Percentiles rank a stretch among this genome's conserved stretches.
Conservation (phyloP, 2,888 invertebrate genomes). For the Aporophyla lueneburgensis region DNA sequence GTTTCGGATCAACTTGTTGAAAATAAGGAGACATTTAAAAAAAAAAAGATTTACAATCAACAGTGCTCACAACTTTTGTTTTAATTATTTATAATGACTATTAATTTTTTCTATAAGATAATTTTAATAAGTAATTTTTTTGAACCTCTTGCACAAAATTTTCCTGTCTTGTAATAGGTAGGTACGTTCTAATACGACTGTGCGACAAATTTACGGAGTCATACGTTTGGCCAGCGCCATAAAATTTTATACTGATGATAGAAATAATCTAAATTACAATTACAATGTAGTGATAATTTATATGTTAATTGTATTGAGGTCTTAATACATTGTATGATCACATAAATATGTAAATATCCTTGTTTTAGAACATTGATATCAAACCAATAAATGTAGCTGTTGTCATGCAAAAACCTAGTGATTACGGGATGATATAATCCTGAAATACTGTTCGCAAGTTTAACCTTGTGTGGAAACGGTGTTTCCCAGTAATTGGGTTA, state of each 20-base stretch:
- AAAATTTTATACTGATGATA: not conserved
- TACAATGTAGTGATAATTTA: not conserved
- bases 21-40: too few species aligned
- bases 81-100: too few species aligned
- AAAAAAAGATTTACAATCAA: too few species aligned
- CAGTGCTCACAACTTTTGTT: too few species aligned
- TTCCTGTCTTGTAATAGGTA: too few species aligned
- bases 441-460: not conserved
- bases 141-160: too few species aligned
- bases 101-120: too few species aligned
- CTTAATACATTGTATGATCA: not conserved
- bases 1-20: too few species aligned
- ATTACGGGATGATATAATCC: not conserved
- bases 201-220: too few species aligned
- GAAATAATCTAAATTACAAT: not conserved
- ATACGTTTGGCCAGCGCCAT: not conserved
- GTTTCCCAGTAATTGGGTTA: constrained; percentile 6
- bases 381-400: not conserved
- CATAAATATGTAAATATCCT: constrained; percentile 5
- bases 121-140: too few species aligned
- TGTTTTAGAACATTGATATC: constrained; percentile 7
- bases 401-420: not conserved
- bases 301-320: not conserved
- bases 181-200: too few species aligned
- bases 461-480: not conserved